A percentile compares a stretch with the other conserved stretches of the same genome.
These are phyloP conservation scores for Meriones unguiculatus DNA, from an alignment of 2,113 vertebrate species.

Conservation along the genomic window DNA sequence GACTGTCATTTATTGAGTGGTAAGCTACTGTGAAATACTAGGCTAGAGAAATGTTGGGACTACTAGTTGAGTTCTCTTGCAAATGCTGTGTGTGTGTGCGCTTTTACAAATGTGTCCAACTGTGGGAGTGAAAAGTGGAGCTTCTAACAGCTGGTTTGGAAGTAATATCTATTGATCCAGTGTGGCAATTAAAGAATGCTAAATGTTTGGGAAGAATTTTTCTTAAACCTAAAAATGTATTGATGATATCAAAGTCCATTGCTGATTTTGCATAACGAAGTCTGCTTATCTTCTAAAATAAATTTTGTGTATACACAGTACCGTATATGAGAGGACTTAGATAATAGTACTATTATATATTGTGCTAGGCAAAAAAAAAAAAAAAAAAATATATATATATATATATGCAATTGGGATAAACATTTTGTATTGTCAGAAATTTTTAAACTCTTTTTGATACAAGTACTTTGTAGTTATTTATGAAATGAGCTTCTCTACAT, in stretches of 20 bases:
- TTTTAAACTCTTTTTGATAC: not conserved
- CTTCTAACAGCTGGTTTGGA: not conserved
- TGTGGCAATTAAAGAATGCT: not conserved
- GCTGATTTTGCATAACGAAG: slow-evolving; percentile 35
- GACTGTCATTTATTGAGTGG: not conserved
- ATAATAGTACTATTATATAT: not conserved
- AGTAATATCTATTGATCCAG: not conserved
- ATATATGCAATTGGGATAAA: not conserved
- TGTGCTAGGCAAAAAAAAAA: not conserved
- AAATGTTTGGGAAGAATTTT: not conserved
- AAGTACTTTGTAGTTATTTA: not conserved
- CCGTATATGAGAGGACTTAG: not conserved
- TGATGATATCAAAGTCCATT: not conserved
- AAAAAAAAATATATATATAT: no score
- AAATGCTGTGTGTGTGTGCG: not conserved
- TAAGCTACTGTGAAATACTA: not conserved
- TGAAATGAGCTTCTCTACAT: not conserved
- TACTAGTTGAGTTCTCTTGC: slow-evolving; percentile 8
- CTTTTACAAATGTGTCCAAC: not conserved
- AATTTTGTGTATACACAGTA: not conserved
- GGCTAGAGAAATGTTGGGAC: not conserved
- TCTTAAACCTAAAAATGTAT: not conserved
- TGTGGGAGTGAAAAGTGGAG: not conserved
- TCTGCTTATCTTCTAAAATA: not conserved
- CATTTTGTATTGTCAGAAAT: not conserved